Conservation (phyloP, 2,888 invertebrate species). For the Baccha elongata region DNA sequence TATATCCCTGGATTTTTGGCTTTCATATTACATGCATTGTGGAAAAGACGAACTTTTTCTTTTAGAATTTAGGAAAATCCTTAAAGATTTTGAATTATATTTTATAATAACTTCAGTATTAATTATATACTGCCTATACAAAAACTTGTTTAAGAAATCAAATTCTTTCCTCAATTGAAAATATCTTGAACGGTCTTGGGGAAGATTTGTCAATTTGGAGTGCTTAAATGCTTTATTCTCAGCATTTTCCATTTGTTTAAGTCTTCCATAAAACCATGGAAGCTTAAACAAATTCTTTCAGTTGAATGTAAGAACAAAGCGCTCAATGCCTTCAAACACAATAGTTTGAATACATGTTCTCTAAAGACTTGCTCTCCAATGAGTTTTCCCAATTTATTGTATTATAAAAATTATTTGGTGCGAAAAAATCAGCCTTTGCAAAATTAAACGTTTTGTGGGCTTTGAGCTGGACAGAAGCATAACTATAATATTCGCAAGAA, state of each 20-base stretch:
- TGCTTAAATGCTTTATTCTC: constrained; percentile 11
- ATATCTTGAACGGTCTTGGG: not conserved
- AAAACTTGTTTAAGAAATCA: constrained; percentile 1
- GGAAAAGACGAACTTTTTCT: too few species aligned
- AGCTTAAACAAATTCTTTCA: not conserved
- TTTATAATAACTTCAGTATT: not conserved
- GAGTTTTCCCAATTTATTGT: not conserved
- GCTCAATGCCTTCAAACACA: not conserved
- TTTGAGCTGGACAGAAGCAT: not conserved
- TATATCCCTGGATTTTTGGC: too few species aligned
- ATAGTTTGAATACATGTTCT: not conserved
- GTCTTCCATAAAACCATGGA: not conserved
- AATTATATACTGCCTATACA: not conserved
- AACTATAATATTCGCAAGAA: constrained; percentile 4
- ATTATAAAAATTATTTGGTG: not conserved
- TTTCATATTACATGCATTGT: too few species aligned
- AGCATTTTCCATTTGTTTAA: not conserved
- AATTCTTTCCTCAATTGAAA: not conserved
- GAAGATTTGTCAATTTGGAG: not conserved
- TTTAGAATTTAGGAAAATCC: not conserved
- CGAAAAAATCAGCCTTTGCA: constrained; percentile 1
- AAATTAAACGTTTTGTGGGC: not conserved
- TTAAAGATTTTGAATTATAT: not conserved
- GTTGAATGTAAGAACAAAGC: not conserved
- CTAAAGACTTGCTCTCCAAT: not conserved